Evolutionary conservation across 2,888 invertebrate species (phyloP).

Genomic region (Rhagium mordax): DNA sequence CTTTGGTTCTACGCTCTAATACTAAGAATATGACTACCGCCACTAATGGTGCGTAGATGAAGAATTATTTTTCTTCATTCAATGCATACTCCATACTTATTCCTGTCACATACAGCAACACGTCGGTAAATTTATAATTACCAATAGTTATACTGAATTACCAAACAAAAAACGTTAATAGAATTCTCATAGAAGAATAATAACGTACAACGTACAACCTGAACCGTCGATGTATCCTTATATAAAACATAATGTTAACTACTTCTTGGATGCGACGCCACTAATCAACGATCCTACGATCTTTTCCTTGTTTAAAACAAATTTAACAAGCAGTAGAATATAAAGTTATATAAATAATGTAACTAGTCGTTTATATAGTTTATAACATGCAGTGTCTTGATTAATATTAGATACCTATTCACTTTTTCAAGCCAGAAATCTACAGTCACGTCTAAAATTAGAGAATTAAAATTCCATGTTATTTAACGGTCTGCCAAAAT

Average conservation of each 20-base stretch:
- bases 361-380: not conserved
- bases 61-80: too few species aligned
- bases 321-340: not conserved
- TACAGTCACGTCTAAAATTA: not conserved
- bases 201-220: constrained; percentile 3
- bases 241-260: constrained; percentile 17
- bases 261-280: constrained; percentile 17
- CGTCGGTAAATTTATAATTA: not conserved
- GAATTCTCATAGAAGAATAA: constrained; percentile 22
- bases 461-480: constrained; percentile 19
- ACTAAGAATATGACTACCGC: too few species aligned
- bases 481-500: constrained; percentile 3
- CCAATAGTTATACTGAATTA: not conserved
- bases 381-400: not conserved
- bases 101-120: not conserved
- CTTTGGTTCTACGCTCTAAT: too few species aligned
- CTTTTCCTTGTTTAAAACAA: constrained; percentile 19
- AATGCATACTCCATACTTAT: not conserved
- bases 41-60: too few species aligned
- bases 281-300: not conserved
- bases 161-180: constrained; percentile 30
- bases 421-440: not conserved
- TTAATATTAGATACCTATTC: not conserved
- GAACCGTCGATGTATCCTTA: constrained; percentile 13
- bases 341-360: not conserved